phyloP scores from a whole-genome alignment of 2,888 invertebrate species.

The Chymomyza fuscimana region DNA sequence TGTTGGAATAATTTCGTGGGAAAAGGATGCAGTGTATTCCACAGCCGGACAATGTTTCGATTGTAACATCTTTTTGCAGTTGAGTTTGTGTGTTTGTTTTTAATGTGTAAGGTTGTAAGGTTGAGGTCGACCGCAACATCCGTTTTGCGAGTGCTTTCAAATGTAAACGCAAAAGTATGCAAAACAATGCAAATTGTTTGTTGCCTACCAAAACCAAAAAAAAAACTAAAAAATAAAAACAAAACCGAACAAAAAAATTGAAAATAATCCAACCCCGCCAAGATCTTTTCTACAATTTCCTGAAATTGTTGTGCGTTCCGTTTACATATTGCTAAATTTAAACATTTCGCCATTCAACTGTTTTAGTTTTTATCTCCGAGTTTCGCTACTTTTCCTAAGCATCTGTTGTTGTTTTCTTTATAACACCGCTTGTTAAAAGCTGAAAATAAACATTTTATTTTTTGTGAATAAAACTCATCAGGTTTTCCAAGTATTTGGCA shows the following conservation, averaged over 20 bases:
- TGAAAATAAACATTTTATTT: conserved; percentile 48
- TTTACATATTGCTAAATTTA: conserved; percentile 51
- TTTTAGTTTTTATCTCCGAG: conserved; percentile 23
- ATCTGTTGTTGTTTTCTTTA: conserved; percentile 27
- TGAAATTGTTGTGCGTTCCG: conserved; percentile 5
- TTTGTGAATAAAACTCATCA: conserved; percentile 17
- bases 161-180: conserved; percentile 68
- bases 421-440: conserved; percentile 8
- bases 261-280: background rate
- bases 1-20: too few relatives aligned
- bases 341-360: conserved; percentile 65
- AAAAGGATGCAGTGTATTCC: background rate
- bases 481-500: conserved; percentile 29
- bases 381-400: conserved; percentile 3
- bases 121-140: conserved; percentile 76
- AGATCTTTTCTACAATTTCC: conserved; percentile 25
- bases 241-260: conserved; percentile 8
- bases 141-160: conserved; percentile 72
- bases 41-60: conserved; percentile 7
- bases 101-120: conserved; percentile 69
- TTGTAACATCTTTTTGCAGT: background rate
- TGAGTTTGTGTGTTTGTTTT: background rate
- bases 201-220: conserved; percentile 25
- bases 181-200: conserved; percentile 59
- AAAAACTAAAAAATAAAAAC: conserved; percentile 1